Percentiles rank a stretch among this genome's conserved stretches.
Conservation (phyloP, 2,888 invertebrate species). For the Kryphioiulus occultus region DNA sequence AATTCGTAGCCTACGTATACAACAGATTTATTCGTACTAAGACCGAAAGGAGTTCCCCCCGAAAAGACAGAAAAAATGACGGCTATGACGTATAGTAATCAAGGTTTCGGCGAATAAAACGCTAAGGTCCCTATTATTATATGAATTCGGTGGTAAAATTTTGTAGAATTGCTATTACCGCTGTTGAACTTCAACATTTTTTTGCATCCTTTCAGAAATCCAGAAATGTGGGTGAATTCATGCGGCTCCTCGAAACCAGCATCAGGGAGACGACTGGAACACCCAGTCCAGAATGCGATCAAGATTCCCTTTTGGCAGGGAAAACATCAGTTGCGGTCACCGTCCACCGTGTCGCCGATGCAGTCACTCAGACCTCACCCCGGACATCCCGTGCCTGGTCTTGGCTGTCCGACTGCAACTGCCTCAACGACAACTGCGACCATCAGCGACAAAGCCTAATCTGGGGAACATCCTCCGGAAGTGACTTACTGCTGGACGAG, state of each 20-base stretch:
- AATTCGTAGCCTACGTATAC: no score
- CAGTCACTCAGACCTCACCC: neutral
- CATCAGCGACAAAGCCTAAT: neutral
- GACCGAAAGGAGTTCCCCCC: no score
- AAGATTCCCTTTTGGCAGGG: neutral
- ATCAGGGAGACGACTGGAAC: neutral
- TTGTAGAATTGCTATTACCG: no score
- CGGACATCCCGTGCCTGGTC: neutral
- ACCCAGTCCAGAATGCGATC: neutral
- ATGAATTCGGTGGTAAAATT: no score
- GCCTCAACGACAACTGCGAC: neutral
- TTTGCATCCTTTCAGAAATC: neutral
- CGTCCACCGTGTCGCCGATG: neutral
- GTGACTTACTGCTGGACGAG: neutral
- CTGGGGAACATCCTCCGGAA: neutral
- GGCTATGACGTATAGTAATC: no score
- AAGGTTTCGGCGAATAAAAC: no score
- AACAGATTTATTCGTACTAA: no score
- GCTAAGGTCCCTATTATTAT: no score
- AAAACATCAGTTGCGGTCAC: neutral
- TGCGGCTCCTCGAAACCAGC: conserved; percentile 6
- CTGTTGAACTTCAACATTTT: no score
- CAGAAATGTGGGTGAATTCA: neutral
- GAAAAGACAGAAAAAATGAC: no score
- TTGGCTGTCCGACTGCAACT: neutral